Evolutionary conservation across 2,113 vertebrate species (phyloP).

Genomic region (Nasalis larvatus): DNA sequence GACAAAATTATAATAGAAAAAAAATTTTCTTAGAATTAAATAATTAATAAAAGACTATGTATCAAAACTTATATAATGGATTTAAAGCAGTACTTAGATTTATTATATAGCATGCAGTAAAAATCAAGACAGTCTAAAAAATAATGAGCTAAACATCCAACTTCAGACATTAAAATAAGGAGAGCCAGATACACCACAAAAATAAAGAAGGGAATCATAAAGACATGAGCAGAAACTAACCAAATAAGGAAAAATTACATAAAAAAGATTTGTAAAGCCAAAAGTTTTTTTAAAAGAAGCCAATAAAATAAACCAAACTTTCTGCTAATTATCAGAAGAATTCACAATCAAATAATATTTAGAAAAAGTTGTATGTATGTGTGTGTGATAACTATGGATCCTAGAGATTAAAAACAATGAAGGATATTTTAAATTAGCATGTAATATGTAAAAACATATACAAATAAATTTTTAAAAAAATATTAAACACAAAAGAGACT

Average conservation of each 20-base stretch:
- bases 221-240: neutral
- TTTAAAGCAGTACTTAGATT: neutral
- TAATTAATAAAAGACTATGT: neutral
- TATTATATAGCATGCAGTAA: neutral
- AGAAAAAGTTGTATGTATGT: neutral
- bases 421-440: neutral
- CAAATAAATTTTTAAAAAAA: neutral
- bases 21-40: neutral
- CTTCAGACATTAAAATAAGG: neutral
- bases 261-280: neutral
- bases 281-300: neutral
- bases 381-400: neutral
- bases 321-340: neutral
- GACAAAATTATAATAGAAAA: neutral
- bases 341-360: neutral
- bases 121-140: neutral
- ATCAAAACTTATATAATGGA: neutral
- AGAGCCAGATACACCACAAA: neutral
- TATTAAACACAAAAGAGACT: neutral
- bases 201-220: neutral
- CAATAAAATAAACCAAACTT: neutral
- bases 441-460: neutral
- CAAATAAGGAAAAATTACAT: neutral
- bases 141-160: neutral
- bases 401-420: neutral